A percentile compares a stretch with the other conserved stretches of the same genome.
phyloP scores from a whole-genome alignment of 2,888 invertebrate species.

The Unio delphinus region DNA sequence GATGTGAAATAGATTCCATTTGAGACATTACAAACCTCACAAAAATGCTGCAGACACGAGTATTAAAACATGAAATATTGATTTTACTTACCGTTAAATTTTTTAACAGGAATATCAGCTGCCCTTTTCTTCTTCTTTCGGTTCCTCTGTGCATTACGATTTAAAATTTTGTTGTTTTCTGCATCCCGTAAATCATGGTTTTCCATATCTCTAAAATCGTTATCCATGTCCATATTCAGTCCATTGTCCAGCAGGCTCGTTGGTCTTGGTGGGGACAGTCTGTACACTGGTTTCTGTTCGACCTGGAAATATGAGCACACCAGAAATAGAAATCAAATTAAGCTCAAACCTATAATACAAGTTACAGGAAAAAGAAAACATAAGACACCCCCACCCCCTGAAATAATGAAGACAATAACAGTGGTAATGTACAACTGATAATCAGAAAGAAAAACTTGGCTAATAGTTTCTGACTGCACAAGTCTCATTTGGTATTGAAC shows the following conservation, averaged over 20 bases:
- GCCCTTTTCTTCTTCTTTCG: conserved; percentile 62
- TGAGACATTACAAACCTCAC: not conserved
- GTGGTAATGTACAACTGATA: no score
- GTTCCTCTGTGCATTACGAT: conserved; percentile 34
- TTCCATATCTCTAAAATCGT: conserved; percentile 41
- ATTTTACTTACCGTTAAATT: conserved; percentile 59
- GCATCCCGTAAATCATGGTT: conserved; percentile 36
- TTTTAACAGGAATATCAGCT: conserved; percentile 60
- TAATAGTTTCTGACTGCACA: no score
- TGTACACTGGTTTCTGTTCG: conserved; percentile 48
- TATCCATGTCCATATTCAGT: conserved; percentile 57
- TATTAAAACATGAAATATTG: not conserved
- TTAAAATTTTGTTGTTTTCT: conserved; percentile 36
- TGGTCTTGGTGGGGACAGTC: conserved; percentile 51
- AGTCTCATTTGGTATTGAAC: no score
- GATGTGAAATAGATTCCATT: not conserved
- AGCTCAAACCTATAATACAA: no score
- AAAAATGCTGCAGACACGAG: not conserved
- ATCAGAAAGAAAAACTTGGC: no score
- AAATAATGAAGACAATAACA: no score
- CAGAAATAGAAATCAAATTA: conserved; percentile 5
- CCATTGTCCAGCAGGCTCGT: conserved; percentile 59
- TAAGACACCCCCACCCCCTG: no score
- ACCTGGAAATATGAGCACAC: conserved; percentile 42
- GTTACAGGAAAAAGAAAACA: no score